Evolutionary conservation across 1,140 invertebrate genomes (phyloP).

Genomic region (Mycetomoellerius zeteki): DNA sequence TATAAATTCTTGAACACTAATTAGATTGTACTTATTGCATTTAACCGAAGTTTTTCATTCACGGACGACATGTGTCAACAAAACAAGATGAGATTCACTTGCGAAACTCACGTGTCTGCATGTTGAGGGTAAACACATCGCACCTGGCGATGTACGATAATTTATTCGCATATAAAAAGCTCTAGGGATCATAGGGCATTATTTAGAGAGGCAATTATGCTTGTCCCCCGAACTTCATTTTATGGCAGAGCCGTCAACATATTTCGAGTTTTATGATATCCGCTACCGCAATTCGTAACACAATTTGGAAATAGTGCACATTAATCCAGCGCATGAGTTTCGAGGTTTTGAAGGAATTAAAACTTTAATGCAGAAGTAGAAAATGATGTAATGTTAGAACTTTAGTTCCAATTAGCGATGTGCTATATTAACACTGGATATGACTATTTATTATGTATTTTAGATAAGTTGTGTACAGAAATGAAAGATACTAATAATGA

Average conservation of each 20-base stretch:
- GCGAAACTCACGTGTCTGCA: not conserved
- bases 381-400: not conserved
- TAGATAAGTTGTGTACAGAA: not conserved
- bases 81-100: not conserved
- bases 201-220: conserved; percentile 32
- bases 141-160: conserved; percentile 38
- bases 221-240: conserved; percentile 29
- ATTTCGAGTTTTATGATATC: conserved; percentile 38
- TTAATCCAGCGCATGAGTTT: conserved; percentile 13
- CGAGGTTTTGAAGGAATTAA: conserved; percentile 27
- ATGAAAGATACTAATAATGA: not conserved
- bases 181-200: conserved; percentile 8
- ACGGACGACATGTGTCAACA: not conserved
- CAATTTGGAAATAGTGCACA: conserved; percentile 1
- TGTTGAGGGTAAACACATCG: not conserved
- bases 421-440: not conserved
- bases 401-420: not conserved
- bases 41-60: conserved; percentile 3
- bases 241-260: not conserved
- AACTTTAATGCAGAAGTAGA: conserved; percentile 18
- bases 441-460: conserved; percentile 2
- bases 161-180: conserved; percentile 53
- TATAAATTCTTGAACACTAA: not conserved
- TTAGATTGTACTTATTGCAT: conserved; percentile 16
- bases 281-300: not conserved